Percentiles rank a stretch among this genome's conserved stretches.
Conservation (phyloP, 2,113 vertebrate genomes). For the Oryzias woworae region DNA sequence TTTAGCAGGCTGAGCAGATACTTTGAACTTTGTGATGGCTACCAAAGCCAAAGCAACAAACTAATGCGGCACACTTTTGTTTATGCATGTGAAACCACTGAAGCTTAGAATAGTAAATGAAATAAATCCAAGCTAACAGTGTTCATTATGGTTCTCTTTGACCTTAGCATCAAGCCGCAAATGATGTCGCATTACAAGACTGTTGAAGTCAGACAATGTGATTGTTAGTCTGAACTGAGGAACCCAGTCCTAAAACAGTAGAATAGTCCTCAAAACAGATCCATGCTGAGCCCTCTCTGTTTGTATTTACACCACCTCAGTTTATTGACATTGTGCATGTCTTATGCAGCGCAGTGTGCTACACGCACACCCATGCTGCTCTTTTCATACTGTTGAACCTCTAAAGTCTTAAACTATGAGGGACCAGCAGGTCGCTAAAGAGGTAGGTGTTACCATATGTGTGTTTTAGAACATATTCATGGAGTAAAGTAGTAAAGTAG, state of each 20-base stretch:
- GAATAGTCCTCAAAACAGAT: slow-evolving; percentile 18
- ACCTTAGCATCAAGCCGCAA: slow-evolving; percentile 6
- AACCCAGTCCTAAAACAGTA: slow-evolving; percentile 18
- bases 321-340: slow-evolving; percentile 69
- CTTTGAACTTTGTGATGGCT: too few species aligned
- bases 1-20: not conserved
- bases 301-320: slow-evolving; percentile 61
- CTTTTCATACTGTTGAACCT: slow-evolving; percentile 61
- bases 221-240: not conserved
- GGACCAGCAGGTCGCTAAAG: too few species aligned
- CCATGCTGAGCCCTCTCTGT: slow-evolving; percentile 59
- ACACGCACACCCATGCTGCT: slow-evolving; percentile 47
- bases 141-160: not conserved
- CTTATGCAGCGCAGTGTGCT: slow-evolving; percentile 39
- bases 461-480: too few species aligned
- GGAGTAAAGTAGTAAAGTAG: too few species aligned
- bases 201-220: not conserved
- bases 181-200: not conserved
- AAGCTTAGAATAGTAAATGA: not conserved
- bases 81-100: not conserved
- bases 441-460: too few species aligned
- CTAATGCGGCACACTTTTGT: not conserved
- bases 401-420: slow-evolving; percentile 60
- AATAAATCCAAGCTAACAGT: not conserved
- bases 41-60: not conserved